phyloP scores from a whole-genome alignment of 1,140 invertebrate genomes.

The Saccostrea glomerata region DNA sequence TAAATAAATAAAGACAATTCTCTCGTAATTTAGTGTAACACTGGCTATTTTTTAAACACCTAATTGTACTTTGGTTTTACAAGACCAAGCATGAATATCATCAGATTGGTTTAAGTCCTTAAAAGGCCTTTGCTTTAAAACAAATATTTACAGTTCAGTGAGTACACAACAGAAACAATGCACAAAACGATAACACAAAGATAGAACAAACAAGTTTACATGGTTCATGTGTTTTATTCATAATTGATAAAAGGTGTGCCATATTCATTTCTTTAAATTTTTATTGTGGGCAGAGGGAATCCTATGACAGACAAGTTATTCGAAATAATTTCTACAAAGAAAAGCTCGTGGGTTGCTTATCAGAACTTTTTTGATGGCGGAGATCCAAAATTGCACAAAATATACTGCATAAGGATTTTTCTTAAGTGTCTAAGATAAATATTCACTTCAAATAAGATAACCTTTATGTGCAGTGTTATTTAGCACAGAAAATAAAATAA shows the following conservation, averaged over 20 bases:
- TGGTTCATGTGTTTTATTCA: slow-evolving; percentile 12
- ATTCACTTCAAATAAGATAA: no score
- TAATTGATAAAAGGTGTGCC: not conserved
- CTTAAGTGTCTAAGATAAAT: no score
- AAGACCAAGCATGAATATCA: not conserved
- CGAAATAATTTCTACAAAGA: no score
- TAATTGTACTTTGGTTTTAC: not conserved
- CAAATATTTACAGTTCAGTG: slow-evolving; percentile 24
- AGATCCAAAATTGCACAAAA: no score
- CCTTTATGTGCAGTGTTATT: no score
- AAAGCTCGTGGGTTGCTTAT: no score
- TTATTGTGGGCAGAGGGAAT: not conserved
- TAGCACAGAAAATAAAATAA: no score
- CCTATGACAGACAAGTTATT: not conserved
- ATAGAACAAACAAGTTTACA: slow-evolving; percentile 11
- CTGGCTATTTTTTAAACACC: no score
- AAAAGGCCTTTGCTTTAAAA: not conserved
- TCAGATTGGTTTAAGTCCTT: not conserved
- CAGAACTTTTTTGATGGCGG: no score
- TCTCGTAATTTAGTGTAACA: no score
- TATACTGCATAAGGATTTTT: no score
- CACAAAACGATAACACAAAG: slow-evolving; percentile 6
- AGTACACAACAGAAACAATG: not conserved
- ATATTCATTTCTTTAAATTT: not conserved
- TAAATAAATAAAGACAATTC: no score